These are phyloP conservation scores for Oscheius sp. DNA, from an alignment of 2,888 invertebrate species.

Conservation along the genomic window DNA sequence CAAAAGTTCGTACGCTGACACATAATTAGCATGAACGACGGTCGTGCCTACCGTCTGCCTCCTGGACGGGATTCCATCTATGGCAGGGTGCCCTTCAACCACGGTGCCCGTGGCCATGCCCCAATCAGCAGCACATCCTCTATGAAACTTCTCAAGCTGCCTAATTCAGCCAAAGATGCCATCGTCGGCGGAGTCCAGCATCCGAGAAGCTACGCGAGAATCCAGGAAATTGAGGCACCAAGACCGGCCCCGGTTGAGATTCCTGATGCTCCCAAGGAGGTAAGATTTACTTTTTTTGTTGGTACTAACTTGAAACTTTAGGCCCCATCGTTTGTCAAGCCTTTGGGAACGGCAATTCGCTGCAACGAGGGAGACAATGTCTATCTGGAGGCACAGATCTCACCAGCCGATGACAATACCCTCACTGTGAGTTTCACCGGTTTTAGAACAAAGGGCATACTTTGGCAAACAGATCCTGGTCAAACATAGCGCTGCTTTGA, in stretches of 20 bases:
- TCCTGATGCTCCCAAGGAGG: slow-evolving; percentile 63
- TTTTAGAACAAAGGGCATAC: slow-evolving; percentile 11
- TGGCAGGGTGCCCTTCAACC: slow-evolving; percentile 35
- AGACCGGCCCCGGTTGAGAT: slow-evolving; percentile 62
- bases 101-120: slow-evolving; percentile 37
- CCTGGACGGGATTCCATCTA: slow-evolving; percentile 25
- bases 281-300: slow-evolving; percentile 1
- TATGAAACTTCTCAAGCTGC: slow-evolving; percentile 53
- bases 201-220: slow-evolving; percentile 64
- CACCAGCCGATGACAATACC: slow-evolving; percentile 75
- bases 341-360: slow-evolving; percentile 59
- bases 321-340: slow-evolving; percentile 68
- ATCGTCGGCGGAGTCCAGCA: slow-evolving; percentile 68
- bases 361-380: slow-evolving; percentile 76
- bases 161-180: slow-evolving; percentile 67
- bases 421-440: slow-evolving; percentile 56
- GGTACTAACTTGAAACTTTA: slow-evolving; percentile 22
- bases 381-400: slow-evolving; percentile 76
- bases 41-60: slow-evolving; percentile 25
- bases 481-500: slow-evolving; percentile 2
- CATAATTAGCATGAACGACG: slow-evolving; percentile 37
- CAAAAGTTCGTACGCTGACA: slow-evolving; percentile 38
- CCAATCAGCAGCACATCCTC: slow-evolving; percentile 18
- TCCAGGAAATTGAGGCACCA: slow-evolving; percentile 70
- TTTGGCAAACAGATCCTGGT: slow-evolving; percentile 21